phyloP scores from a whole-genome alignment of 2,888 invertebrate genomes.

The Parascotia fuliginaria region DNA sequence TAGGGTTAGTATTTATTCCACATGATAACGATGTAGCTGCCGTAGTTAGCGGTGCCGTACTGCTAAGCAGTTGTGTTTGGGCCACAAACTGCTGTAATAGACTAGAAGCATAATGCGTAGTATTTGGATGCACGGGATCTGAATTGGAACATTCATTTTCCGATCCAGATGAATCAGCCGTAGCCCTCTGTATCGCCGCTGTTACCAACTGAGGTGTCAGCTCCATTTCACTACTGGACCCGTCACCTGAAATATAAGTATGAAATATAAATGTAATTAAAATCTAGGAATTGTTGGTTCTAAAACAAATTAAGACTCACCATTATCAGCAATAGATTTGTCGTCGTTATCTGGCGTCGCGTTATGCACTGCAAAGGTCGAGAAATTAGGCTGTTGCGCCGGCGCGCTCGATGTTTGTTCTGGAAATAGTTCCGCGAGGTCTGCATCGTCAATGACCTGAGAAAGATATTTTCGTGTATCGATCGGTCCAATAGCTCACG shows the following conservation, averaged over 20 bases:
- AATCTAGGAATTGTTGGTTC: neutral
- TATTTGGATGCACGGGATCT: constrained; percentile 80
- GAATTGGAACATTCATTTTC: constrained; percentile 88
- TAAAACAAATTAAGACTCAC: constrained; percentile 48
- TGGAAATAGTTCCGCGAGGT: constrained; percentile 91
- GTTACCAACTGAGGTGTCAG: constrained; percentile 90
- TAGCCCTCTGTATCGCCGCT: constrained; percentile 91
- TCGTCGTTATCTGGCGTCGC: constrained; percentile 75
- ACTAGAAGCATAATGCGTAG: constrained; percentile 89
- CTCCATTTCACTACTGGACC: constrained; percentile 91
- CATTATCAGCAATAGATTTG: constrained; percentile 82
- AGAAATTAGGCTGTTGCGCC: constrained; percentile 87
- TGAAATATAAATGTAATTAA: no score
- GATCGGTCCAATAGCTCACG: constrained; percentile 19
- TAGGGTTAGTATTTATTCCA: constrained; percentile 58
- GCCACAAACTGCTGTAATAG: constrained; percentile 93
- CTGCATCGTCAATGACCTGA: constrained; percentile 92
- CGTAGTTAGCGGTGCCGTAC: constrained; percentile 68
- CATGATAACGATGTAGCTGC: constrained; percentile 57
- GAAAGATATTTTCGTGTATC: constrained; percentile 42
- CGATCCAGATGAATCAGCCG: constrained; percentile 88
- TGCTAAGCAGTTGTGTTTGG: constrained; percentile 90
- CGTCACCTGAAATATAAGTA: constrained; percentile 77
- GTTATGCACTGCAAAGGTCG: constrained; percentile 78
- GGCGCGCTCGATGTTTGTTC: constrained; percentile 87